A percentile compares a stretch with the other conserved stretches of the same genome.
These are phyloP conservation scores for Chloroclystis v-ata DNA, from an alignment of 2,888 invertebrate genomes.

Conservation along the genomic window DNA sequence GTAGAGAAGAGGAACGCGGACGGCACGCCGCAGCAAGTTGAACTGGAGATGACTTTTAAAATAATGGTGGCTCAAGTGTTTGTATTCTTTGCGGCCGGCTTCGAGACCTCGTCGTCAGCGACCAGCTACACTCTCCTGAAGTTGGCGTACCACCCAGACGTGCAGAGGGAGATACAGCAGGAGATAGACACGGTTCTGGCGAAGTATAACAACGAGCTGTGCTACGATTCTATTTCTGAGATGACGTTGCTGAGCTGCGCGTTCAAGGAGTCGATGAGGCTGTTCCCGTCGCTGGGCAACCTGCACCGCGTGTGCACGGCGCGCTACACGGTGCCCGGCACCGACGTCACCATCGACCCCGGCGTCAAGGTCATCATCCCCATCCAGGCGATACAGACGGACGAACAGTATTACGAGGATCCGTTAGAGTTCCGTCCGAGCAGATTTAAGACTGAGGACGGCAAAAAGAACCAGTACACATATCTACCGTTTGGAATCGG, in stretches of 20 bases:
- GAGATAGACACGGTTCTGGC: slow-evolving; percentile 53
- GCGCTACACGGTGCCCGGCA: slow-evolving; percentile 39
- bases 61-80: slow-evolving; percentile 52
- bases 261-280: slow-evolving; percentile 52
- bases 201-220: slow-evolving; percentile 49
- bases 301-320: slow-evolving; percentile 47
- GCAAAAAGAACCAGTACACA: slow-evolving; percentile 34
- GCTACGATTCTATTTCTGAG: slow-evolving; percentile 51
- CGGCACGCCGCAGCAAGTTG: slow-evolving; percentile 41
- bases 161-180: slow-evolving; percentile 50
- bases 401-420: slow-evolving; percentile 51
- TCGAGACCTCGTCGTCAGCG: slow-evolving; percentile 65
- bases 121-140: slow-evolving; percentile 57
- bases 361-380: slow-evolving; percentile 54
- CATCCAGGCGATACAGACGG: slow-evolving; percentile 51
- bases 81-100: slow-evolving; percentile 65
- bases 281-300: slow-evolving; percentile 48
- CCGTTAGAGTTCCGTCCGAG: slow-evolving; percentile 47
- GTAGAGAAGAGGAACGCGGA: slow-evolving; percentile 43
- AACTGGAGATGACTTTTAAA: slow-evolving; percentile 44
- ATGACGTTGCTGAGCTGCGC: slow-evolving; percentile 46
- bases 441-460: slow-evolving; percentile 38
- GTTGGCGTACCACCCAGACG: slow-evolving; percentile 56
- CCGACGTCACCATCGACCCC: slow-evolving; percentile 48
- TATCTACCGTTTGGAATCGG: slow-evolving; percentile 58